phyloP scores from a whole-genome alignment of 2,888 invertebrate genomes.

The Cephus nigrinus region DNA sequence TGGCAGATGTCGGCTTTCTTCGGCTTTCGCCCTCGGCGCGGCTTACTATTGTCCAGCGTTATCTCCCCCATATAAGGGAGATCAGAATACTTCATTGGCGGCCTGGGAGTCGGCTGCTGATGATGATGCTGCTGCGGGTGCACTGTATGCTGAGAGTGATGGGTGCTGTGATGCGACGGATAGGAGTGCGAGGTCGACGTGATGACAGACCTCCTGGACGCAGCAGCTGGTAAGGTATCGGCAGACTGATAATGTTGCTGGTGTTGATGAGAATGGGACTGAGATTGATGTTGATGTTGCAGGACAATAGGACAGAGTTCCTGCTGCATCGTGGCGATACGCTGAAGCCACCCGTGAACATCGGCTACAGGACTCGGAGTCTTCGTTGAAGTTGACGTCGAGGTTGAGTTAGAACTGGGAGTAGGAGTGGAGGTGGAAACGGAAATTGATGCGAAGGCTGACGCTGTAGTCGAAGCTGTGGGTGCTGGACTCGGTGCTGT shows the following conservation, averaged over 20 bases:
- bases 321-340: conserved; percentile 79
- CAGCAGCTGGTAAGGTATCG: conserved; percentile 21
- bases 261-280: conserved; percentile 16
- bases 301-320: conserved; percentile 60
- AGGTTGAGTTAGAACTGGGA: conserved; percentile 29
- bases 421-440: conserved; percentile 26
- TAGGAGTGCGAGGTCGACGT: conserved; percentile 51
- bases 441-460: no score
- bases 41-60: conserved; percentile 88
- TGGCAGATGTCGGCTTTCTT: conserved; percentile 94
- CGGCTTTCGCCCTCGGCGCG: conserved; percentile 87
- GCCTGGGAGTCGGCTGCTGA: conserved; percentile 52
- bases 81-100: conserved; percentile 79
- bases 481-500: conserved; percentile 63
- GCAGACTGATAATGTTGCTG: neutral
- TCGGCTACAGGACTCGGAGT: conserved; percentile 54
- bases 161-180: conserved; percentile 22
- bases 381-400: conserved; percentile 35
- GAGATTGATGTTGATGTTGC: conserved; percentile 20
- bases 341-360: conserved; percentile 76
- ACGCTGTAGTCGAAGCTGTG: conserved; percentile 55
- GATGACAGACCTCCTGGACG: conserved; percentile 55
- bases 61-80: conserved; percentile 94
- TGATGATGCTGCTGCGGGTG: conserved; percentile 35
- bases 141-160: conserved; percentile 7